Base-by-base conservation (phyloP, 2,113 vertebrate species). In the Neolamprologus kungweensis region DNA sequence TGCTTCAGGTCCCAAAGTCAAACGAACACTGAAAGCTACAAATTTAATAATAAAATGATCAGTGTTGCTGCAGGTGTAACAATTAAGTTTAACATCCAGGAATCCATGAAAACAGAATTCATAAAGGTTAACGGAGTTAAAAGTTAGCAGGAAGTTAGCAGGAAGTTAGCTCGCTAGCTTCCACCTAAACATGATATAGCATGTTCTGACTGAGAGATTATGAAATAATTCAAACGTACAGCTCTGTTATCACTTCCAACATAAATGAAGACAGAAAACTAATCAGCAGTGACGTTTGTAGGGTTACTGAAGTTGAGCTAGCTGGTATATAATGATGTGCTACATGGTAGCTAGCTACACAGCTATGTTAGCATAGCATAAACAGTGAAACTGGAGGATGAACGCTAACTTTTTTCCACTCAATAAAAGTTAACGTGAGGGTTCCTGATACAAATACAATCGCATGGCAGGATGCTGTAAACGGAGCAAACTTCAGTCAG, bases 261-360 rank as follows among this genome's bases (percentile, higher is more conserved):
- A 28, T 57, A 28, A 28, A 57, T 57, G 23, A 57, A 57, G 4
- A 16, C 0, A 57, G 54, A 0, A 57, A 57, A 57, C 1, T 26
- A 57, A 57, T 0, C 23, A 9, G 2, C 55, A 9, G 55, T 28
- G 4, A 57, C 0, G 0, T 57, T 57, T 57, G 55, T 1, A 57
- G 0, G 0, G 7, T 57, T 57, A 28, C 23, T 58, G 7, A 16
- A 16, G 55, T 58, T 58, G 0, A 0, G 0, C 55, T 58, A 28
- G 3, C 1, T 28, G 13, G 0, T 6, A 0, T 0, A 28, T 58
- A 58, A 58, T 2, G 7, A 28, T 28, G 23, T 57, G 23, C 55
- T 58, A 16, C 7, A 0, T 6, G 51, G 0, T 11, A 0, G 1
- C 55, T 58, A 58, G 7, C 55, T 0, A 16, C 55, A 57, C 2